A percentile compares a stretch with the other conserved stretches of the same genome.
Conservation (phyloP, 2,113 vertebrate genomes). For the Thinocorus orbignyianus region DNA sequence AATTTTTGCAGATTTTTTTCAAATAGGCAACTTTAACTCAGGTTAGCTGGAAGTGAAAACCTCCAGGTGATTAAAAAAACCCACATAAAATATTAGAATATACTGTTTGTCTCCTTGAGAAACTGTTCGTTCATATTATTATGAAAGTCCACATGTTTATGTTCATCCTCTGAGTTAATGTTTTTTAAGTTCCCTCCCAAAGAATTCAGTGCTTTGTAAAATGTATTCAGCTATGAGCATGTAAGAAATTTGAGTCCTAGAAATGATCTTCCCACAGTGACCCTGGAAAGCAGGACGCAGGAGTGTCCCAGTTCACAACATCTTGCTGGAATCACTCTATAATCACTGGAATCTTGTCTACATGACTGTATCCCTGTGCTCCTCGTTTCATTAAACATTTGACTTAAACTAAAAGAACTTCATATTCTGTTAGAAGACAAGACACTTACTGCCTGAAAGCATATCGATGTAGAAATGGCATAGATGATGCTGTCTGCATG, state of each 20-base stretch:
- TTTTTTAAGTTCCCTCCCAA: not conserved
- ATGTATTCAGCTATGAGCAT: not conserved
- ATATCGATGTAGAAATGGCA: conserved; percentile 94
- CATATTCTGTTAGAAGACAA: not conserved
- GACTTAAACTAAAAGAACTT: not conserved
- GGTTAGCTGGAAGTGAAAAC: not conserved
- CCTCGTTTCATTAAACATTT: not conserved
- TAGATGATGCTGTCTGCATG: conserved; percentile 95
- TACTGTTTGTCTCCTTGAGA: not conserved
- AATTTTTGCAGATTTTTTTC: not conserved
- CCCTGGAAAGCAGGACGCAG: not conserved
- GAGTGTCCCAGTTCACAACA: not conserved
- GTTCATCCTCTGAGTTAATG: not conserved
- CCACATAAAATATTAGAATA: not conserved
- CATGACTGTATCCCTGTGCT: not conserved
- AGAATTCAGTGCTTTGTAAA: not conserved
- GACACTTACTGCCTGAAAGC: conserved; percentile 95
- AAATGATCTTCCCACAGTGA: not conserved
- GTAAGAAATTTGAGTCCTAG: not conserved
- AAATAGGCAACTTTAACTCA: not conserved
- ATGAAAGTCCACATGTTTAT: not conserved
- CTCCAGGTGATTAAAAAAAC: not conserved
- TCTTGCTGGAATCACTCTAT: not conserved
- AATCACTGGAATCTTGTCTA: not conserved
- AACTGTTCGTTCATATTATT: not conserved